Percentiles rank a stretch among this genome's conserved stretches.
Evolutionary conservation across 2,888 invertebrate species (phyloP).

Genomic region (Leptopilina drosophilae): DNA sequence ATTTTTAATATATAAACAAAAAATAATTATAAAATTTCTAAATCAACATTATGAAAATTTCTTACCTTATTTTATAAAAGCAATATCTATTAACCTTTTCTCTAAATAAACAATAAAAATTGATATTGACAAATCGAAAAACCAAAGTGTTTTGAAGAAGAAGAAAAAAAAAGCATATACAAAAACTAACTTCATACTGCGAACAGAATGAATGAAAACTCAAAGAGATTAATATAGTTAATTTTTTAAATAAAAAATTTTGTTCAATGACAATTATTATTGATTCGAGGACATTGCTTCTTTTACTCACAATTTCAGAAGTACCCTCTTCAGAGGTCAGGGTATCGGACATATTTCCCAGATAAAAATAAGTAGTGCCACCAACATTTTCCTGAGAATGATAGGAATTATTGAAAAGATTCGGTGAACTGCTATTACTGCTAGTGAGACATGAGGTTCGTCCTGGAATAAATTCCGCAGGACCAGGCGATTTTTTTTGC

Average conservation of each 20-base stretch:
- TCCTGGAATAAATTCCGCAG: slow-evolving; percentile 73
- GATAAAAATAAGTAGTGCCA: slow-evolving; percentile 96
- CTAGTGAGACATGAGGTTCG: slow-evolving; percentile 65
- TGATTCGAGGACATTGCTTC: not conserved
- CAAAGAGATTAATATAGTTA: too few species aligned
- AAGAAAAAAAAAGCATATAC: too few species aligned
- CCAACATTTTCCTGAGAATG: slow-evolving; percentile 90
- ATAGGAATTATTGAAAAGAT: slow-evolving; percentile 74
- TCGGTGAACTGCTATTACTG: slow-evolving; percentile 74
- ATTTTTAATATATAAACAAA: too few species aligned
- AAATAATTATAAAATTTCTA: too few species aligned
- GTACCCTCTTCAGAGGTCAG: slow-evolving; percentile 67
- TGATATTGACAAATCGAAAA: too few species aligned
- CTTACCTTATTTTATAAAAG: too few species aligned
- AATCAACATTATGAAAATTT: too few species aligned
- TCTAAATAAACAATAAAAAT: too few species aligned
- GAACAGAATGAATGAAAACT: too few species aligned
- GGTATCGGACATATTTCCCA: slow-evolving; percentile 77
- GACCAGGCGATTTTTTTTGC: slow-evolving; percentile 70
- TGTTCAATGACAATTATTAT: not conserved
- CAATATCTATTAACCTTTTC: too few species aligned
- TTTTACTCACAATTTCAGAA: slow-evolving; percentile 66
- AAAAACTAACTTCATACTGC: too few species aligned
- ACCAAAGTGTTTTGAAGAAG: too few species aligned
- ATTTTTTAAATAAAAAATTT: not conserved